Percentiles rank a stretch among this genome's conserved stretches.
phyloP scores from a whole-genome alignment of 1,140 invertebrate species.

The Cotesia typhae region DNA sequence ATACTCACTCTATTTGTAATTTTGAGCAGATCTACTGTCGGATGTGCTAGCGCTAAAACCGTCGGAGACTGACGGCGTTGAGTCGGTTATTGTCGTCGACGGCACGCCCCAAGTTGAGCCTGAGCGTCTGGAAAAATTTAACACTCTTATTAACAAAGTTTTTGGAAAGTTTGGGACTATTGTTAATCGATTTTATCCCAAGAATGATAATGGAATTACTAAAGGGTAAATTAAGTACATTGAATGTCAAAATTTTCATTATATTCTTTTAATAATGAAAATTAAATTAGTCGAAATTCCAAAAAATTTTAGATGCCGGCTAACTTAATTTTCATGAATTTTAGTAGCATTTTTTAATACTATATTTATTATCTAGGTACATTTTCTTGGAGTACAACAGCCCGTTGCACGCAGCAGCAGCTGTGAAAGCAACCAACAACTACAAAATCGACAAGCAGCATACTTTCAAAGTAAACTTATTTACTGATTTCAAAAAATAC shows the following conservation, averaged over 20 bases:
- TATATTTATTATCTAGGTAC: slow-evolving; percentile 69
- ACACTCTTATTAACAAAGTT: slow-evolving; percentile 91
- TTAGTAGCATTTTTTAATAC: not conserved
- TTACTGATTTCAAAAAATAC: slow-evolving; percentile 97
- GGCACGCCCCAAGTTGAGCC: slow-evolving; percentile 94
- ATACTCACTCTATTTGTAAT: slow-evolving; percentile 43
- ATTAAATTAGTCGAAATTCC: too few relatives aligned
- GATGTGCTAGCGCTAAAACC: slow-evolving; percentile 89
- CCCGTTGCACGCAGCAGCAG: slow-evolving; percentile 83
- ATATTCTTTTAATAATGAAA: too few relatives aligned
- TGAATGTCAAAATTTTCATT: not conserved
- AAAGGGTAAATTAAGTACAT: slow-evolving; percentile 74
- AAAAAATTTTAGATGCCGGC: too few relatives aligned
- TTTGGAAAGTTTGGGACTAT: slow-evolving; percentile 92
- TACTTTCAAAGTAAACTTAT: slow-evolving; percentile 94
- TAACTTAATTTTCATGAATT: not conserved
- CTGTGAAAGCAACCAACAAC: slow-evolving; percentile 88
- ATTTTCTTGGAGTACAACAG: slow-evolving; percentile 93
- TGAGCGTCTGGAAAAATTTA: slow-evolving; percentile 91
- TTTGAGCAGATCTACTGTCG: slow-evolving; percentile 81
- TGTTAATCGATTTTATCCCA: slow-evolving; percentile 90
- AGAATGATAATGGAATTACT: slow-evolving; percentile 80
- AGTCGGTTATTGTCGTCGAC: slow-evolving; percentile 95
- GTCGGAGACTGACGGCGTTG: slow-evolving; percentile 93
- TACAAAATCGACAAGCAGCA: slow-evolving; percentile 97